phyloP scores from a whole-genome alignment of 1,140 invertebrate genomes.

The Harpegnathos saltator region DNA sequence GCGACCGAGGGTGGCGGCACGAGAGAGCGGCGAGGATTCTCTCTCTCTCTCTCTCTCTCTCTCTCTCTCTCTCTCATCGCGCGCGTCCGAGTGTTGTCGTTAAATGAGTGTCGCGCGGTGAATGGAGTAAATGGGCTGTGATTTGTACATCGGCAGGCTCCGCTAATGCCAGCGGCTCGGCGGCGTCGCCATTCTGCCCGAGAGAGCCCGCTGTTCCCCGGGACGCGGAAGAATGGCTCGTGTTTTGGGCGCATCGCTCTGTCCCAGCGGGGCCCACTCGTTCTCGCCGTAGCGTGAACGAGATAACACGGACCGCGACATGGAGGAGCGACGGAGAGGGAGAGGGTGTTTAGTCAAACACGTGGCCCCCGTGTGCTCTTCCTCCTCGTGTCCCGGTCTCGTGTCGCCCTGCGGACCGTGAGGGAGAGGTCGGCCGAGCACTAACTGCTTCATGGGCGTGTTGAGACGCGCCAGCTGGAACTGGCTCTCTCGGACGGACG shows the following conservation, averaged over 20 bases:
- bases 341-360: constrained; percentile 60
- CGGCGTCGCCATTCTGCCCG: constrained; percentile 56
- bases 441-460: constrained; percentile 67
- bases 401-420: constrained; percentile 33
- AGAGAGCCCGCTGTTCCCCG: constrained; percentile 31
- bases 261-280: constrained; percentile 28
- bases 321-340: too few relatives aligned
- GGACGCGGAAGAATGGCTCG: constrained; percentile 75
- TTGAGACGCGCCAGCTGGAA: constrained; percentile 69
- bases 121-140: constrained; percentile 85
- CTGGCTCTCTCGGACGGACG: constrained; percentile 12
- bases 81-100: constrained; percentile 80
- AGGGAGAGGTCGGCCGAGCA: constrained; percentile 16
- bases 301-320: constrained; percentile 81
- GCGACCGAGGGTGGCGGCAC: neutral
- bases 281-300: constrained; percentile 69
- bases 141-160: constrained; percentile 83
- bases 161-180: constrained; percentile 77
- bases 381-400: constrained; percentile 41
- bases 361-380: constrained; percentile 44
- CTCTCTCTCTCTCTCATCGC: constrained; percentile 40
- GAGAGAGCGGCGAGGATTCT: constrained; percentile 71
- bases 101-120: constrained; percentile 81
- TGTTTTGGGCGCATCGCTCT: constrained; percentile 80
- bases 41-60: too few relatives aligned